phyloP scores from a whole-genome alignment of 2,888 invertebrate species.

The Pediacus dermestoides region DNA sequence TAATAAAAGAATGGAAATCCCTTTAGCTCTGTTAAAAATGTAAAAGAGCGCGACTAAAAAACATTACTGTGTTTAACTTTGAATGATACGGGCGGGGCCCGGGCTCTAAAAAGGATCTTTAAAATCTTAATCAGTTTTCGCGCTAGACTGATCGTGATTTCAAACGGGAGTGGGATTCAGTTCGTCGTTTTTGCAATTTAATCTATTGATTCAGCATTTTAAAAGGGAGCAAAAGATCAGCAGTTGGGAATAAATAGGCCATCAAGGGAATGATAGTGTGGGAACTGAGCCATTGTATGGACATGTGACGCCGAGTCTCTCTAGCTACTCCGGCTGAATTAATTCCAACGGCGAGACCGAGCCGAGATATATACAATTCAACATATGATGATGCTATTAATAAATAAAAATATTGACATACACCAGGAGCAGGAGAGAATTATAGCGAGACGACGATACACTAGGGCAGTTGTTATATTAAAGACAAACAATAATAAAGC shows the following conservation, averaged over 20 bases:
- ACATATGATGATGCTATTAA: conserved; percentile 23
- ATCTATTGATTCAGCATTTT: conserved; percentile 49
- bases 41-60: conserved; percentile 44
- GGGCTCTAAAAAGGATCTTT: conserved; percentile 42
- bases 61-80: conserved; percentile 45
- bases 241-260: conserved; percentile 44
- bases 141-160: conserved; percentile 43
- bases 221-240: conserved; percentile 49
- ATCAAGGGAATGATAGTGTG: conserved; percentile 47
- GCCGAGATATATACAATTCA: conserved; percentile 9
- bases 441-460: too few species aligned
- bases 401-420: conserved; percentile 36
- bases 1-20: conserved; percentile 45
- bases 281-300: conserved; percentile 45
- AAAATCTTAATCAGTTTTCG: conserved; percentile 50
- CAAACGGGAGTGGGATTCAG: conserved; percentile 33
- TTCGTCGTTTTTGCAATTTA: conserved; percentile 42
- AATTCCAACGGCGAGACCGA: conserved; percentile 32
- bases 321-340: conserved; percentile 38
- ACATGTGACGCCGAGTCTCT: conserved; percentile 34
- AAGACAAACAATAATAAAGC: too few species aligned
- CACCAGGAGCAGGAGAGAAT: too few species aligned
- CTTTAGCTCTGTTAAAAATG: conserved; percentile 46
- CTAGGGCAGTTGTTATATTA: too few species aligned
- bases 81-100: conserved; percentile 44